Conservation (phyloP, 2,113 vertebrate genomes). For the Rhinichthys klamathensis region DNA sequence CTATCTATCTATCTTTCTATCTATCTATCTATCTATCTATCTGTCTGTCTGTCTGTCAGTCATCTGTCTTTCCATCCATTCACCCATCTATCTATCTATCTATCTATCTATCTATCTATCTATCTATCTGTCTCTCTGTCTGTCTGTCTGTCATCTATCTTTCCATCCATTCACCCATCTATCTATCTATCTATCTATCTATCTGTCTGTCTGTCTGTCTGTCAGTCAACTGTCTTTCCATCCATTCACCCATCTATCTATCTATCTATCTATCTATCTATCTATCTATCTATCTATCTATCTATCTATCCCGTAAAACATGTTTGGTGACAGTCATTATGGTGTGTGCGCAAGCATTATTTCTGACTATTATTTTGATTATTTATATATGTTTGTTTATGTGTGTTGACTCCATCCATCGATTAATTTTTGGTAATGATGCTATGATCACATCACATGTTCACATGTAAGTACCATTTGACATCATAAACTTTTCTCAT, state of each 20-base stretch:
- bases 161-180: not conserved
- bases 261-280: not conserved
- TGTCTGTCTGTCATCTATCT: too few species aligned
- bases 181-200: not conserved
- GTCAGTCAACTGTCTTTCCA: not conserved
- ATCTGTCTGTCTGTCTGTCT: not conserved
- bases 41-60: not conserved
- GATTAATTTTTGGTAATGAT: slow-evolving; percentile 54
- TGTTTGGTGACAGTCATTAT: slow-evolving; percentile 16
- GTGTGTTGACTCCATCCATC: slow-evolving; percentile 45
- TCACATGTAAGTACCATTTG: slow-evolving; percentile 59
- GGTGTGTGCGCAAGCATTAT: slow-evolving; percentile 20
- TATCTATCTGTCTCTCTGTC: not conserved
- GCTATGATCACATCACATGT: slow-evolving; percentile 40
- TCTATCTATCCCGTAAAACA: not conserved
- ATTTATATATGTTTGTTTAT: slow-evolving; percentile 43
- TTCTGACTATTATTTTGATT: slow-evolving; percentile 34
- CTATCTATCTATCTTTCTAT: slow-evolving; percentile 51
- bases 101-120: not conserved
- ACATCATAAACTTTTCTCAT: slow-evolving; percentile 21
- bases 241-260: not conserved
- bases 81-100: not conserved
- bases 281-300: not conserved
- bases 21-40: not conserved
- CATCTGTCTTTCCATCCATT: not conserved